phyloP scores from a whole-genome alignment of 1,140 invertebrate species.

The Cyclargus thomasi region DNA sequence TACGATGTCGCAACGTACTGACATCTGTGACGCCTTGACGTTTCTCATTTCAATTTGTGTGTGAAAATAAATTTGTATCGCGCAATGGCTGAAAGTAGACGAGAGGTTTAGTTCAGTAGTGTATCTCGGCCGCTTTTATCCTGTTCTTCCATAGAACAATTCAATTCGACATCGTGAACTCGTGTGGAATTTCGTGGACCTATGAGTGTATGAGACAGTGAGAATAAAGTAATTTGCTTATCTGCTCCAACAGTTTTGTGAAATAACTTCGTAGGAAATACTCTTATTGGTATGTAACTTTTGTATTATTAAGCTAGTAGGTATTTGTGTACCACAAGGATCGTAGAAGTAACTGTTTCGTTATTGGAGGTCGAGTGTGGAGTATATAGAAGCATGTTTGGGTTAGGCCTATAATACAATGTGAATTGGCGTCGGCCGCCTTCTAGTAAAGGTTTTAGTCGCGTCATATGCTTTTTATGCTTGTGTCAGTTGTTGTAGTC shows the following conservation, averaged over 20 bases:
- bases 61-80: conserved; percentile 10
- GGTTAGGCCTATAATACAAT: not conserved
- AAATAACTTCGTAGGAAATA: conserved; percentile 39
- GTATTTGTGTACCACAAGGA: not conserved
- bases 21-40: not conserved
- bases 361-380: no score
- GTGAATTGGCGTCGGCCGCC: not conserved
- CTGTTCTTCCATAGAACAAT: conserved; percentile 36
- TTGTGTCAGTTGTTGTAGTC: not conserved
- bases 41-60: conserved; percentile 16
- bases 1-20: not conserved
- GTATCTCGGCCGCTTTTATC: conserved; percentile 33
- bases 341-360: not conserved
- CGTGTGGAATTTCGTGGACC: conserved; percentile 38
- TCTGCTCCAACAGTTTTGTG: conserved; percentile 17
- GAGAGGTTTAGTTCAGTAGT: conserved; percentile 29
- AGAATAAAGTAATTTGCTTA: conserved; percentile 20
- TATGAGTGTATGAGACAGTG: conserved; percentile 33
- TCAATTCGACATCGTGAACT: conserved; percentile 22
- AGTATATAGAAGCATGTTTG: not conserved
- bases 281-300: conserved; percentile 57
- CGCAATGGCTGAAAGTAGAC: conserved; percentile 52
- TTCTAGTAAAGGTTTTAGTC: not conserved
- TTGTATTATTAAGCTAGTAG: not conserved
- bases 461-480: not conserved